Percentiles rank a stretch among this genome's conserved stretches.
These are phyloP conservation scores for Holocentrus rufus DNA, from an alignment of 2,797 vertebrate species.

Conservation along the genomic window DNA sequence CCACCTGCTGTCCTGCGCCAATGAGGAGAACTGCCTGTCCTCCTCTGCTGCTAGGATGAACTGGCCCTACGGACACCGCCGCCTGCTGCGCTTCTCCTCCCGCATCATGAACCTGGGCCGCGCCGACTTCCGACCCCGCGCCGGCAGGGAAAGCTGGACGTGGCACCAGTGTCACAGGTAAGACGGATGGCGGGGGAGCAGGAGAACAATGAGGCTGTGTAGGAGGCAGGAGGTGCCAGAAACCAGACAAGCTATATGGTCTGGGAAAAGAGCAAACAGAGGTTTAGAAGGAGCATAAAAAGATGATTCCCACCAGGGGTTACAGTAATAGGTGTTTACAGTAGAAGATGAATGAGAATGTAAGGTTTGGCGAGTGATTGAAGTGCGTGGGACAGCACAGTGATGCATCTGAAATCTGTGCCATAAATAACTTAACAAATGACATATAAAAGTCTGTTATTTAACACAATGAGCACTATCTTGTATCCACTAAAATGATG, in stretches of 20 bases:
- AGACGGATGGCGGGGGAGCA: conserved; percentile 16
- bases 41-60: conserved; percentile 89
- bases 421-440: conserved; percentile 54
- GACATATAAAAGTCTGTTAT: conserved; percentile 59
- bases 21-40: conserved; percentile 95
- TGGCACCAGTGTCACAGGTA: conserved; percentile 99
- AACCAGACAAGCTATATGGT: not conserved
- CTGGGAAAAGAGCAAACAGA: not conserved
- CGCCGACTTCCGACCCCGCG: conserved; percentile 91
- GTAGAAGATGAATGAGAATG: conserved; percentile 27
- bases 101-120: conserved; percentile 94
- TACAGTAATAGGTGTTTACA: conserved; percentile 9
- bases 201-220: not conserved
- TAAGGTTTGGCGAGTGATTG: conserved; percentile 25
- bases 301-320: conserved; percentile 10
- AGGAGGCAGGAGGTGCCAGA: not conserved
- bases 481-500: conserved; percentile 53
- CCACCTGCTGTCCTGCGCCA: conserved; percentile 91
- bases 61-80: conserved; percentile 95
- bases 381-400: conserved; percentile 2
- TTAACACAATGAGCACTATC: conserved; percentile 60
- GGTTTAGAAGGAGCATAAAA: not conserved
- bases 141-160: conserved; percentile 90
- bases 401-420: conserved; percentile 21
- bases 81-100: conserved; percentile 95